Percentiles rank a stretch among this genome's conserved stretches.
phyloP scores from a whole-genome alignment of 2,888 invertebrate genomes.

The Lamellibrachia satsuma region DNA sequence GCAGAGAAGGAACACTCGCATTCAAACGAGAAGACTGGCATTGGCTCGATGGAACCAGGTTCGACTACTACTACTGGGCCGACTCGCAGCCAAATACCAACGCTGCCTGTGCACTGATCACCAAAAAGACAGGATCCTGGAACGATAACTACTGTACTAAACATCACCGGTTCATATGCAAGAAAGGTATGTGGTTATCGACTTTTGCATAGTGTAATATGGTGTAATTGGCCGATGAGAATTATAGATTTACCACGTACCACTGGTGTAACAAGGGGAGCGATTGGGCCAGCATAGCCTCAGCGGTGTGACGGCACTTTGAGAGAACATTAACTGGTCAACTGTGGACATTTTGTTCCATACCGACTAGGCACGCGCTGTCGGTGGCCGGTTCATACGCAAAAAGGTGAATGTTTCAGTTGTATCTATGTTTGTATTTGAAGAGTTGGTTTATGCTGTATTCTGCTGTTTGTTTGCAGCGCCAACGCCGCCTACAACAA shows the following conservation, averaged over 20 bases:
- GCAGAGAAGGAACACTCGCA: not conserved
- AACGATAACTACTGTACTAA: not conserved
- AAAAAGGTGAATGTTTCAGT: not conserved
- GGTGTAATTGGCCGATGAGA: too few relatives aligned
- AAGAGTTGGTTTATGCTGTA: not conserved
- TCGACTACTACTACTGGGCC: not conserved
- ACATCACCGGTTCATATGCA: not conserved
- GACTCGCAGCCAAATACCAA: not conserved
- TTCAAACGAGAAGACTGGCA: not conserved
- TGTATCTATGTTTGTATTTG: not conserved
- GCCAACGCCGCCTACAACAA: not conserved
- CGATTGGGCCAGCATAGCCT: too few relatives aligned
- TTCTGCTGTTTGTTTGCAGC: not conserved
- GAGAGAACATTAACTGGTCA: too few relatives aligned
- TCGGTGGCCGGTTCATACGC: not conserved
- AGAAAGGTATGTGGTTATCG: not conserved
- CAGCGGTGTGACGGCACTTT: too few relatives aligned
- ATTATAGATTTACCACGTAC: too few relatives aligned
- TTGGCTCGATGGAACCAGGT: not conserved
- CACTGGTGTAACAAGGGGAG: too few relatives aligned
- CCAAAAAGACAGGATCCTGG: not conserved
- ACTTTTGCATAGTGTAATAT: too few relatives aligned
- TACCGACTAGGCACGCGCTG: too few relatives aligned
- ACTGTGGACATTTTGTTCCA: too few relatives aligned
- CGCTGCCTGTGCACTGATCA: not conserved